phyloP scores from a whole-genome alignment of 1,140 invertebrate genomes.

The Gyrodactylus salaris region DNA sequence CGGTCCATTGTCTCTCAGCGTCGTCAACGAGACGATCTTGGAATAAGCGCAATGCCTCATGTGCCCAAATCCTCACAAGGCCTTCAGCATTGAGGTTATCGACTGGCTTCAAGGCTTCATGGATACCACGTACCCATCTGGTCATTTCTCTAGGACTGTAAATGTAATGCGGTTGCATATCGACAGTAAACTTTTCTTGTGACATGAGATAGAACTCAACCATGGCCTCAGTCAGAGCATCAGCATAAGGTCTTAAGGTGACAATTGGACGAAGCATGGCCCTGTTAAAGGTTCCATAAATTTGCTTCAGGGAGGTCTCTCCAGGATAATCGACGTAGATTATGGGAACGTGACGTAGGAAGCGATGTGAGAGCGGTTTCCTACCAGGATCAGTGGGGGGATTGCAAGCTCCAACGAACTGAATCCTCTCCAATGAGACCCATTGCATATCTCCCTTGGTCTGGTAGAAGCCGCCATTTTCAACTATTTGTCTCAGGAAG shows the following conservation, averaged over 20 bases:
- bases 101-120: conserved; percentile 67
- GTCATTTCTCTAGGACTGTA: conserved; percentile 99
- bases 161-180: conserved; percentile 98
- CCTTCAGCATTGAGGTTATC: conserved; percentile 64
- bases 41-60: conserved; percentile 83
- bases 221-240: conserved; percentile 88
- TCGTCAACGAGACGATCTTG: conserved; percentile 40
- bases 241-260: conserved; percentile 52
- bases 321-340: conserved; percentile 98
- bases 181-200: conserved; percentile 80
- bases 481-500: conserved; percentile 76
- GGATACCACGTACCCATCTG: conserved; percentile 88
- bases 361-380: conserved; percentile 70
- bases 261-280: conserved; percentile 78
- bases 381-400: conserved; percentile 93
- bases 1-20: conserved; percentile 72
- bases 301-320: conserved; percentile 56
- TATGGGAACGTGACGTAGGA: conserved; percentile 63
- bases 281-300: conserved; percentile 84
- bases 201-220: conserved; percentile 85
- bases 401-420: conserved; percentile 98
- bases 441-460: conserved; percentile 58
- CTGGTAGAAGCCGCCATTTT: conserved; percentile 49
- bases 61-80: conserved; percentile 76
- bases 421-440: conserved; percentile 79